These are phyloP conservation scores for Enteromius trimaculatus DNA, from an alignment of 2,797 vertebrate species.

Conservation along the genomic window DNA sequence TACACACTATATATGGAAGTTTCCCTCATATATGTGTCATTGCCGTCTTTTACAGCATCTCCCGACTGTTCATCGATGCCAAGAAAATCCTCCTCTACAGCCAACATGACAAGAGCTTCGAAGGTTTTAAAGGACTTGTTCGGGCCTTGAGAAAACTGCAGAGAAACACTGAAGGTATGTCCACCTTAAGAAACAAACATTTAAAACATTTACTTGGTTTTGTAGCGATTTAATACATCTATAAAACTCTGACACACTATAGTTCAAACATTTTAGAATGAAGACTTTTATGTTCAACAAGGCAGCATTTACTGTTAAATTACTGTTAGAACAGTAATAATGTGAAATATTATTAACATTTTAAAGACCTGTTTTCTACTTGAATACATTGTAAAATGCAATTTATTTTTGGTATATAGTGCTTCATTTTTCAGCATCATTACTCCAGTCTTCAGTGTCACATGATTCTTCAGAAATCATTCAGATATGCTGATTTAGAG, in stretches of 20 bases:
- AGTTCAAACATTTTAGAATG: not conserved
- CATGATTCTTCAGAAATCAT: not conserved
- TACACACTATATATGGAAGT: not conserved
- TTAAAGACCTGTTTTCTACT: not conserved
- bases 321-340: not conserved
- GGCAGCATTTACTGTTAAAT: not conserved
- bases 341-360: not conserved
- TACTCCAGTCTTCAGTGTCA: not conserved
- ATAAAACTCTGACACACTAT: not conserved
- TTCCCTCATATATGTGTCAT: not conserved
- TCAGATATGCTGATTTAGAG: not conserved
- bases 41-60: constrained; percentile 79
- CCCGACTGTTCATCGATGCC: constrained; percentile 88
- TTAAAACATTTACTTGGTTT: not conserved
- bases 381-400: not conserved
- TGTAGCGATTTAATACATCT: not conserved
- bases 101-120: constrained; percentile 89
- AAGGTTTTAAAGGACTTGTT: constrained; percentile 85
- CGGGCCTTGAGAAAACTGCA: constrained; percentile 83
- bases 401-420: not conserved
- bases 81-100: constrained; percentile 91
- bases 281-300: not conserved
- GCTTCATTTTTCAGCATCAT: not conserved
- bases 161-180: constrained; percentile 81
- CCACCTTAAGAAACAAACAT: not conserved